A percentile compares a stretch with the other conserved stretches of the same genome.
Conservation (phyloP, 2,113 vertebrate genomes). For the Montifringilla adamsi region DNA sequence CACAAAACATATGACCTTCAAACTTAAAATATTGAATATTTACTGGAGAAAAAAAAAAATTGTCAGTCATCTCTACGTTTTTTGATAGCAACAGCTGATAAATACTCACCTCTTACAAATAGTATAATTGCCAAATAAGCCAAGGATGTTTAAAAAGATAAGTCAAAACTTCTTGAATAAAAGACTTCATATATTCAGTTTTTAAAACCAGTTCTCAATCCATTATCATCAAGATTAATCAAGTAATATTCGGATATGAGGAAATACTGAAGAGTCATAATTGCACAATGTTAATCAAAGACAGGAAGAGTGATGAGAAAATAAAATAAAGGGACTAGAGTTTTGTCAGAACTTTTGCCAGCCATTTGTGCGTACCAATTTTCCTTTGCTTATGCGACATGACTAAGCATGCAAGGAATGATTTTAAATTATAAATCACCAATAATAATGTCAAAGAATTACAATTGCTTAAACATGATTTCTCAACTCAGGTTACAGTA, state of each 20-base stretch:
- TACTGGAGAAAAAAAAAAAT: background rate
- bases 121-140: background rate
- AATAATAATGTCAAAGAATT: background rate
- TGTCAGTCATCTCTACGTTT: background rate
- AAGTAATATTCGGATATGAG: constrained; percentile 21
- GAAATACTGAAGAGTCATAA: constrained; percentile 45
- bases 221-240: constrained; percentile 60
- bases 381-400: background rate
- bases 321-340: background rate
- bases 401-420: background rate
- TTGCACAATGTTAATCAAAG: constrained; percentile 49
- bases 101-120: background rate
- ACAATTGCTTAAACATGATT: background rate
- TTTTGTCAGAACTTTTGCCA: background rate
- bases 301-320: constrained; percentile 26
- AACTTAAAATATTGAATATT: background rate
- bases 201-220: background rate
- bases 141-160: constrained; percentile 13
- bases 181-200: background rate
- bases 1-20: background rate
- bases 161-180: constrained; percentile 1
- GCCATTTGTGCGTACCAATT: background rate
- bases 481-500: background rate
- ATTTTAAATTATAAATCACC: background rate
- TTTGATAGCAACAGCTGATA: background rate